A percentile compares a stretch with the other conserved stretches of the same genome.
These are phyloP conservation scores for Philopotamus ludificatus DNA, from an alignment of 1,140 invertebrate genomes.

Conservation along the genomic window DNA sequence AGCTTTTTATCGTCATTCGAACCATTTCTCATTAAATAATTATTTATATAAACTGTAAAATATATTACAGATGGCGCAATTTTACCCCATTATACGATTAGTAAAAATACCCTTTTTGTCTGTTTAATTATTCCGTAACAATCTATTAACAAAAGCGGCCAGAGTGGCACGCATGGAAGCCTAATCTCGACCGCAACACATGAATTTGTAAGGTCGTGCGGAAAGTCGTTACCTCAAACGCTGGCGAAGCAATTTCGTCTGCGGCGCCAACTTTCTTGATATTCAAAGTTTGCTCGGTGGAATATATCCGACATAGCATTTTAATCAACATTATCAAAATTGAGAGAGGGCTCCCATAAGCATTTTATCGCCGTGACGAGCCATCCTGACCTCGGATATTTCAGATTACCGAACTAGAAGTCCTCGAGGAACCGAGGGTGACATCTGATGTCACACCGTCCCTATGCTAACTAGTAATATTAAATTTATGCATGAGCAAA, in stretches of 20 bases:
- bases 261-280: conserved; percentile 27
- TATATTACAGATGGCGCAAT: too few species aligned
- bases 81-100: too few species aligned
- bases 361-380: conserved; percentile 20
- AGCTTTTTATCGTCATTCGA: not conserved
- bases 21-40: too few species aligned
- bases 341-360: conserved; percentile 22
- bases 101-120: too few species aligned
- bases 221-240: conserved; percentile 25
- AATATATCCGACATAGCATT: conserved; percentile 22
- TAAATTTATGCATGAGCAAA: too few species aligned
- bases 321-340: conserved; percentile 33
- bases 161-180: conserved; percentile 27
- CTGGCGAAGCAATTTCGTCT: conserved; percentile 24
- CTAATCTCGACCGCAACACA: conserved; percentile 17
- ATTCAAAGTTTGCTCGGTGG: conserved; percentile 23
- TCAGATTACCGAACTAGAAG: not conserved
- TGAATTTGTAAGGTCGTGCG: conserved; percentile 28
- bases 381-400: conserved; percentile 9
- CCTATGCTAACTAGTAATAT: too few species aligned
- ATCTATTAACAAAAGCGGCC: too few species aligned
- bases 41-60: too few species aligned
- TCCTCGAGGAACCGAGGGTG: too few species aligned
- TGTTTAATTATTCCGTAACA: too few species aligned
- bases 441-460: too few species aligned